Evolutionary conservation across 2,888 invertebrate genomes (phyloP), one percentile per base, ranked within the genome.

Genomic region (Incurvaria masculella): DNA sequence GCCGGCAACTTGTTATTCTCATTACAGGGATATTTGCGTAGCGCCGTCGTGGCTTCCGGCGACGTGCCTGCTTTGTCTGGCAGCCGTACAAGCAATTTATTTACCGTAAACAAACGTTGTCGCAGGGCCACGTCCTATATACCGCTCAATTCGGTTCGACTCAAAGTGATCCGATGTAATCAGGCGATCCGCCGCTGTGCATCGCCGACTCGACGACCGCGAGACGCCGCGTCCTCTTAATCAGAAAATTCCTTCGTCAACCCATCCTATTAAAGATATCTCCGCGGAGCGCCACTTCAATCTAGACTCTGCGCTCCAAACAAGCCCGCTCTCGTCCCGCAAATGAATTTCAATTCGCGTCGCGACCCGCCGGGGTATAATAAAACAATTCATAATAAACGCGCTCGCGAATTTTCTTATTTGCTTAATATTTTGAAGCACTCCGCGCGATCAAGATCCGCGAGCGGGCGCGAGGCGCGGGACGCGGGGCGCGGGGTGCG

Each of bases 301-400:
- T 33, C 42, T 44, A 42, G 42, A 41, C 18, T n/a, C 14, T 16
- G 40, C 38, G 42, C 48, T 41, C 41, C 18, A 14, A 47, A 51
- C 46, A 45, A 44, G 38, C 33, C 45, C 46, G 48, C 48, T 39
- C 46, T 14, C 6, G 3, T 33, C 33, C 33, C 33, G 33, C 33
- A 33, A 33, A 33, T 33, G 33, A 33, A 33, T 33, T 33, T 33
- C 33, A 33, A 33, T 33, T 33, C 33, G 3, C 33, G 8, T 3
- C 33, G 33, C 49, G 49, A 51, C 26, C 45, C 58, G 57, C 50
- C 53, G 53, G 52, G n/a, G 59, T 56, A 56, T 59, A 57, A 61
- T 61, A 61, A 61, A 61, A 61, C 61, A 61, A 61, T 61, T 59
- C 58, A 54, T 59, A 57, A 60, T 58, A 59, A 59, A 61, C 55